Conservation (phyloP, 2,797 vertebrate species). For the Melanotaenia parkinsoni region DNA sequence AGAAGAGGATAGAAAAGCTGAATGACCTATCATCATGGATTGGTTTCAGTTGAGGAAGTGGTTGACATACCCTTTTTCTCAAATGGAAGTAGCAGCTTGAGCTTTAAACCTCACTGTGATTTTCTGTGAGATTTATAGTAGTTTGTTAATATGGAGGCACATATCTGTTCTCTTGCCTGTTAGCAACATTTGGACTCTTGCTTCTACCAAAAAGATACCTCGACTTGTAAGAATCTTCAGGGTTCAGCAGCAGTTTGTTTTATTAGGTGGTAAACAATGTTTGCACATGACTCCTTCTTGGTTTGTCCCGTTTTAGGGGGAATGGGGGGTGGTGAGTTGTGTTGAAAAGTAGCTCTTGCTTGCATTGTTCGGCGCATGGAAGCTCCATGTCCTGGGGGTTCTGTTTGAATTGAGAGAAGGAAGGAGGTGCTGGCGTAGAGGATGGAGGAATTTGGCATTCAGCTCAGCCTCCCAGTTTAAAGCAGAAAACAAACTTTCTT, state of each 20-base stretch:
- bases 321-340: constrained; percentile 3
- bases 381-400: constrained; percentile 54
- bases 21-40: constrained; percentile 41
- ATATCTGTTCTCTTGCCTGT: background rate
- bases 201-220: background rate
- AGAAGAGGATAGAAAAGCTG: constrained; percentile 45
- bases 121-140: background rate
- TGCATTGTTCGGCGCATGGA: constrained; percentile 46
- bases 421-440: constrained; percentile 32
- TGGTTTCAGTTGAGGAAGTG: constrained; percentile 34
- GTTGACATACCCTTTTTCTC: constrained; percentile 28
- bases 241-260: constrained; percentile 18
- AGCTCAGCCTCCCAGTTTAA: constrained; percentile 57
- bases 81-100: constrained; percentile 25
- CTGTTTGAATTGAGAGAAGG: constrained; percentile 42
- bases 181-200: constrained; percentile 4
- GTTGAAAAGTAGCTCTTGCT: constrained; percentile 44
- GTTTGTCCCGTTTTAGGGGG: constrained; percentile 10
- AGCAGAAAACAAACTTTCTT: constrained; percentile 35
- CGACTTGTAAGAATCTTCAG: constrained; percentile 3
- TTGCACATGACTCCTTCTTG: constrained; percentile 17
- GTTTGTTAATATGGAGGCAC: background rate
- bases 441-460: constrained; percentile 72
- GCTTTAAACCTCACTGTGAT: constrained; percentile 12
- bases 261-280: constrained; percentile 7